These are phyloP conservation scores for Romanogobio albipinnatus DNA, from an alignment of 2,113 vertebrate genomes.

Conservation along the genomic window DNA sequence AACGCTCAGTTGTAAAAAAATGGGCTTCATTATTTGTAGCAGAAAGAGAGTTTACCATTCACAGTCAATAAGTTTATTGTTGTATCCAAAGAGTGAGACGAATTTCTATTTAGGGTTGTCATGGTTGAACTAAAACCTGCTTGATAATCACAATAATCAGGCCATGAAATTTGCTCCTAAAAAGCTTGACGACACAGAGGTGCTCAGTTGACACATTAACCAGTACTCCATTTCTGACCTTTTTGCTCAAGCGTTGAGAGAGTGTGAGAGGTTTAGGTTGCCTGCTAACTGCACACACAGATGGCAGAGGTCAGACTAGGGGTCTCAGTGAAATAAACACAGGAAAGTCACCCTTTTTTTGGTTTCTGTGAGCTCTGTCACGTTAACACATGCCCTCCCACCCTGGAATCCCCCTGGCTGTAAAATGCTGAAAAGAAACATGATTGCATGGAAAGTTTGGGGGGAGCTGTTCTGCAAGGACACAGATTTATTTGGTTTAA, in stretches of 20 bases:
- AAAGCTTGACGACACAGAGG: neutral
- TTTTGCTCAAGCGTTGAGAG: slow-evolving; percentile 26
- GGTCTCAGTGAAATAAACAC: slow-evolving; percentile 53
- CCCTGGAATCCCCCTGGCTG: slow-evolving; percentile 26
- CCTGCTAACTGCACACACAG: slow-evolving; percentile 38
- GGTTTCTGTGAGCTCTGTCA: slow-evolving; percentile 22
- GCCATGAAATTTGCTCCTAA: neutral
- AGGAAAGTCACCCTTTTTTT: slow-evolving; percentile 42
- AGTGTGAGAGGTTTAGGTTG: slow-evolving; percentile 46
- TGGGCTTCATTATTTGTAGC: neutral
- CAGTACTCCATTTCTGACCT: slow-evolving; percentile 44
- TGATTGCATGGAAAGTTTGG: neutral
- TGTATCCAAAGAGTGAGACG: neutral
- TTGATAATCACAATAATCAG: neutral
- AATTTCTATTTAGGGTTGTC: neutral
- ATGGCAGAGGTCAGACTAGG: slow-evolving; percentile 47
- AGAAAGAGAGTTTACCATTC: neutral
- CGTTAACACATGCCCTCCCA: slow-evolving; percentile 25
- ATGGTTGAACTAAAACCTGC: neutral
- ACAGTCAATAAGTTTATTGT: neutral
- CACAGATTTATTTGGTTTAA: neutral
- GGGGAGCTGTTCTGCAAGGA: neutral
- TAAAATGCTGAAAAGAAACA: slow-evolving; percentile 42
- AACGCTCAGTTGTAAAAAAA: neutral
- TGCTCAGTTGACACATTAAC: slow-evolving; percentile 27